Conservation (phyloP, 2,888 invertebrate species). For the Cosmia pyralina region DNA sequence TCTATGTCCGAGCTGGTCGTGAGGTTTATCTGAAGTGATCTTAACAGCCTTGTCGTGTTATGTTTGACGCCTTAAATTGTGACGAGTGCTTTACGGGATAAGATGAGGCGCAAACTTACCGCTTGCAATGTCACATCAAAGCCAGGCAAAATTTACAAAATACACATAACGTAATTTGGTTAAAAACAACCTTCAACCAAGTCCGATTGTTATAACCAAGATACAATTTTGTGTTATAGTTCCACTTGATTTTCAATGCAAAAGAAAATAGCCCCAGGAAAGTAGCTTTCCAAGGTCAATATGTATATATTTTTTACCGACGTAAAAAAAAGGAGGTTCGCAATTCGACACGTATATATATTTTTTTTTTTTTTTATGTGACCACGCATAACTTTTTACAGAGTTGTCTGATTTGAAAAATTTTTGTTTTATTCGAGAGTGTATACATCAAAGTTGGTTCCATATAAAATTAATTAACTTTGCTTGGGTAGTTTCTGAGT, state of each 20-base stretch:
- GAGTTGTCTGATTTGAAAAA: too few species aligned
- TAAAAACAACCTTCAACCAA: background rate
- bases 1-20: background rate
- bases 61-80: slow-evolving; percentile 34
- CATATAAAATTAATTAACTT: too few species aligned
- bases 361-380: too few species aligned
- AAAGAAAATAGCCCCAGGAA: too few species aligned
- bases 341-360: too few species aligned
- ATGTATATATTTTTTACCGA: too few species aligned
- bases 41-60: slow-evolving; percentile 29
- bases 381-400: too few species aligned
- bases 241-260: background rate
- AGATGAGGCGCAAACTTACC: slow-evolving; percentile 14
- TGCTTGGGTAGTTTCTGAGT: too few species aligned
- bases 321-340: too few species aligned
- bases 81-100: slow-evolving; percentile 10
- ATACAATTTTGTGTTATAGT: background rate
- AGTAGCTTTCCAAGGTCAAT: too few species aligned
- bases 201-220: background rate
- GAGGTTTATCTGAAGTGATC: slow-evolving; percentile 26
- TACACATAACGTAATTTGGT: background rate
- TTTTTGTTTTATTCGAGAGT: too few species aligned
- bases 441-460: too few species aligned
- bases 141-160: background rate
- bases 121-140: background rate